These are phyloP conservation scores for Brachyhypopomus occidentalis DNA, from an alignment of 2,113 vertebrate genomes.

Conservation along the genomic window DNA sequence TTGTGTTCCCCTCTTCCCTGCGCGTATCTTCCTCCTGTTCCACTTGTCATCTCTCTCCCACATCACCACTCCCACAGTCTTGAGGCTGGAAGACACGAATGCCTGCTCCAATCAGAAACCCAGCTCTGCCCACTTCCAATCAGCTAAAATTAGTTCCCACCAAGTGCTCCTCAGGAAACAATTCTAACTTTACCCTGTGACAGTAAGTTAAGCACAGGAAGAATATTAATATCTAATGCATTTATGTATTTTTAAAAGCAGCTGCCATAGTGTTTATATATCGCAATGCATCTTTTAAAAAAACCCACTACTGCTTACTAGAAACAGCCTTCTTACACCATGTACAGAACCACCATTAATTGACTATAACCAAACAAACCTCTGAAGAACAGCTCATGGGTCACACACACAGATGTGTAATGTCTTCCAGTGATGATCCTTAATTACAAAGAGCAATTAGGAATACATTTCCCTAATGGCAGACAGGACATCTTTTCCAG, in stretches of 20 bases:
- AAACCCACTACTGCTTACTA: not conserved
- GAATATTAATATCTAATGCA: not conserved
- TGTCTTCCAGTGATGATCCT: conserved; percentile 51
- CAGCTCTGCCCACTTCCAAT: too few relatives aligned
- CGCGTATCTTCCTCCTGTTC: too few relatives aligned
- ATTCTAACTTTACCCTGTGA: not conserved
- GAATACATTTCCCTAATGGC: conserved; percentile 57
- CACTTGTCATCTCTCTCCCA: too few relatives aligned
- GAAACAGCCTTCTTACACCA: conserved; percentile 13
- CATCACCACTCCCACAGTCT: too few relatives aligned
- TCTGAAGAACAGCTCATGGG: conserved; percentile 19
- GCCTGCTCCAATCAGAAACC: too few relatives aligned
- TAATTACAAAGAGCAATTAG: conserved; percentile 69
- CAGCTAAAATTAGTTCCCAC: too few relatives aligned
- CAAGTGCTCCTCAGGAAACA: too few relatives aligned
- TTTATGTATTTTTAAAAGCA: not conserved
- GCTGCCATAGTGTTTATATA: not conserved
- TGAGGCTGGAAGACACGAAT: too few relatives aligned
- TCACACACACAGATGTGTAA: conserved; percentile 38
- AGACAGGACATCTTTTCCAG: conserved; percentile 62
- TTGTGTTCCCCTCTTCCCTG: too few relatives aligned
- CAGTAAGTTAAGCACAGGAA: not conserved
- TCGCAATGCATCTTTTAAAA: not conserved
- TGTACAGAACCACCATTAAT: conserved; percentile 32
- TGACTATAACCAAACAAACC: conserved; percentile 38